phyloP scores from a whole-genome alignment of 2,888 invertebrate species.

The Hyppa rectilinea region DNA sequence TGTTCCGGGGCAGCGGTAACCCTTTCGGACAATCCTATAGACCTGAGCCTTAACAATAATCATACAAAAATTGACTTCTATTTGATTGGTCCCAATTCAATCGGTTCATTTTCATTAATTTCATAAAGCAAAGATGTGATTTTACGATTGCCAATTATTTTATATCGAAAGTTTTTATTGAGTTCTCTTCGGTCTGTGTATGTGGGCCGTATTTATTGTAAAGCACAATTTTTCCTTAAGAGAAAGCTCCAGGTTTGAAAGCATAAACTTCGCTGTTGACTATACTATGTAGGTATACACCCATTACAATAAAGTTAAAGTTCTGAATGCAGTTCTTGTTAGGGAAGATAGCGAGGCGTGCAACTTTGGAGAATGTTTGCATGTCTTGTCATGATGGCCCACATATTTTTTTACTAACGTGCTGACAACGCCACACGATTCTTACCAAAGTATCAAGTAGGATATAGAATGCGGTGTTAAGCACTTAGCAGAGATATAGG shows the following conservation, averaged over 20 bases:
- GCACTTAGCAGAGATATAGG: not conserved
- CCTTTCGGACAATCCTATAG: too few species aligned
- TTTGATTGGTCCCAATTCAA: not conserved
- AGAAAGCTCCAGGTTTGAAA: slow-evolving; percentile 6
- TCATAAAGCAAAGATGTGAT: not conserved
- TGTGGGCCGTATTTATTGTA: slow-evolving; percentile 19
- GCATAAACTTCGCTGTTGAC: slow-evolving; percentile 3
- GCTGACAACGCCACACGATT: not conserved
- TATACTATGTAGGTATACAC: not conserved
- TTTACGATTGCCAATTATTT: slow-evolving; percentile 24
- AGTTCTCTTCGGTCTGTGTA: slow-evolving; percentile 9
- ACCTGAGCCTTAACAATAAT: not conserved
- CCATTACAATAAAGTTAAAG: not conserved
- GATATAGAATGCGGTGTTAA: not conserved
- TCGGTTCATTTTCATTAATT: slow-evolving; percentile 12
- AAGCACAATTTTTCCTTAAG: slow-evolving; percentile 17
- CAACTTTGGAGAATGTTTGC: not conserved
- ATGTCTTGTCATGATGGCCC: not conserved
- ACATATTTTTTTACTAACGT: not conserved
- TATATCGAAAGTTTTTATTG: slow-evolving; percentile 26
- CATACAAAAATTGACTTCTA: not conserved
- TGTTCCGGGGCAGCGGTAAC: too few species aligned
- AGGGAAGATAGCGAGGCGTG: not conserved
- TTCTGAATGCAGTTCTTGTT: slow-evolving; percentile 16
- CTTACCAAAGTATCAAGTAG: too few species aligned